Percentiles rank a stretch among this genome's conserved stretches.
phyloP scores from a whole-genome alignment of 2,888 invertebrate species.

The Plagodis dolabraria region DNA sequence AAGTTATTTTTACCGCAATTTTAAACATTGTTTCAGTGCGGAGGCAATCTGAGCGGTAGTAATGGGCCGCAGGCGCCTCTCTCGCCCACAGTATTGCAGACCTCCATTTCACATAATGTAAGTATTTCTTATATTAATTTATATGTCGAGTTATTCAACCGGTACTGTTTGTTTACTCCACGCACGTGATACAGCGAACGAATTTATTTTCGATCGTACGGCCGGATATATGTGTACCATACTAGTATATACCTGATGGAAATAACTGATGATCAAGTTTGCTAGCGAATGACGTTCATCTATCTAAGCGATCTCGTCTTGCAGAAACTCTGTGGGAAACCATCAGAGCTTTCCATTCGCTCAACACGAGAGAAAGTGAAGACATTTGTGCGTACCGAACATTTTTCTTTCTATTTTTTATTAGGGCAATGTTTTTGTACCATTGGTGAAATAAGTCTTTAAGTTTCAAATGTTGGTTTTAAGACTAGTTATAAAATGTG shows the following conservation, averaged over 20 bases:
- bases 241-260: slow-evolving; percentile 8
- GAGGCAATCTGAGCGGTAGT: slow-evolving; percentile 74
- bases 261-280: slow-evolving; percentile 23
- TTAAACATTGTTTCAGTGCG: slow-evolving; percentile 68
- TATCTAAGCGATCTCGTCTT: slow-evolving; percentile 7
- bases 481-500: too few species aligned
- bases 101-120: slow-evolving; percentile 77
- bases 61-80: slow-evolving; percentile 81
- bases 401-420: slow-evolving; percentile 6
- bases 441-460: too few species aligned
- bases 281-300: slow-evolving; percentile 16
- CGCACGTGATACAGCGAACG: slow-evolving; percentile 16
- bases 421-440: too few species aligned
- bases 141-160: slow-evolving; percentile 10
- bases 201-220: slow-evolving; percentile 19
- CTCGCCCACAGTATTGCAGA: slow-evolving; percentile 80
- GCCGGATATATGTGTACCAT: slow-evolving; percentile 12
- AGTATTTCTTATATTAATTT: slow-evolving; percentile 44
- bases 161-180: slow-evolving; percentile 14
- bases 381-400: slow-evolving; percentile 10
- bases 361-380: slow-evolving; percentile 24
- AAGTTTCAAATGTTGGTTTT: too few species aligned
- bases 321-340: slow-evolving; percentile 15
- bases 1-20: slow-evolving; percentile 55
- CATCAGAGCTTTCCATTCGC: slow-evolving; percentile 23